Base-by-base conservation (phyloP, 2,888 invertebrate genomes). In the Cybosia mesomella region DNA sequence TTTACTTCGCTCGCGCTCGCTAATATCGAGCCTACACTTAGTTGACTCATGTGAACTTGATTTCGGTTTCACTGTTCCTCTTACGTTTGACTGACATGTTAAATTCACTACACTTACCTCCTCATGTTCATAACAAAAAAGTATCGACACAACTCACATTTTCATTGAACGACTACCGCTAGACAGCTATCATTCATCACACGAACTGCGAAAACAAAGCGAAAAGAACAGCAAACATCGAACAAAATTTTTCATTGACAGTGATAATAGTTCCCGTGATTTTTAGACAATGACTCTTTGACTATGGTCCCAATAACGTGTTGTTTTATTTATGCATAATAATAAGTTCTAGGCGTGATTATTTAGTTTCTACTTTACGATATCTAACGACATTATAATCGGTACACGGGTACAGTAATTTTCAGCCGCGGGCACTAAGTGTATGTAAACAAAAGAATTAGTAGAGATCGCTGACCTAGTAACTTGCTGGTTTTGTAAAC, bases 1-100 rank as follows among this genome's bases (percentile, higher is more conserved):
- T 93, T 90, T 90, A 90, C 87, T 92, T 91, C 83, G 83, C 91
- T 92, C 76, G 80, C 85, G 88, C 88, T 88, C 89, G 93, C 92
- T 93, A 93, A 94, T 93, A 88, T 88, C 75, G 86, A 85, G 86
- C 89, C 88, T 87, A 87, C 90, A 91, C 89, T 88, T 88, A 87
- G 89, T 87, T 92, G 93, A 93, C 89, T 94, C 93, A 94, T 82
- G 86, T 91, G 89, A 85, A 87, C 88, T 87, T 87, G 84, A 89
- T 93, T 93, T 94, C 91, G 92, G 89, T 94, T 95, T 95, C 94
- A 86, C 89, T 80, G 69, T 70, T 70, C 88, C 87, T 84, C 83
- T 89, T 90, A 87, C 88, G 79, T 82, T 82, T 73, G 83, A 84
- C 87, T 87, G 89, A 89, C 89, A 88, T 83, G 89, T 83, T 85